phyloP scores from a whole-genome alignment of 2,797 vertebrate species.

The Cichlasoma orientale region DNA sequence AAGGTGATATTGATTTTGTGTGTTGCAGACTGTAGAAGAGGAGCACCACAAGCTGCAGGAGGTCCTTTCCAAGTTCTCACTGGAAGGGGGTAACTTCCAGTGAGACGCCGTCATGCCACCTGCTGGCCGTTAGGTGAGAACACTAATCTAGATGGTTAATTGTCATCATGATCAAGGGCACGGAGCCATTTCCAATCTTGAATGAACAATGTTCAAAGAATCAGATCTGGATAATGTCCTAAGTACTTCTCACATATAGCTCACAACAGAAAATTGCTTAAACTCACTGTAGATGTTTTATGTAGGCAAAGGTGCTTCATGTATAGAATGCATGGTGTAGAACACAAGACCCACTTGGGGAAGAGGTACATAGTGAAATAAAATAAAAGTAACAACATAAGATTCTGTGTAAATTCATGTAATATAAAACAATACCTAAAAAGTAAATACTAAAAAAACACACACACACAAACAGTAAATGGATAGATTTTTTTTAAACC shows the following conservation, averaged over 20 bases:
- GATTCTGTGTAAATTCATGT: too few species aligned
- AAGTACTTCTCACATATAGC: too few species aligned
- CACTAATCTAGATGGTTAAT: not conserved
- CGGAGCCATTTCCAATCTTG: not conserved
- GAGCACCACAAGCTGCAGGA: constrained; percentile 79
- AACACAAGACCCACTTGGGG: too few species aligned
- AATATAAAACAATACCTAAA: not conserved
- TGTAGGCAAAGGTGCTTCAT: too few species aligned
- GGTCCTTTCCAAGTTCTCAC: constrained; percentile 77
- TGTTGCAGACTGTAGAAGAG: constrained; percentile 78
- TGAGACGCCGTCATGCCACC: constrained; percentile 64
- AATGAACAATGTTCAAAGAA: not conserved
- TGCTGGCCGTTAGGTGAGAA: constrained; percentile 69
- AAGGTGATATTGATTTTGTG: constrained; percentile 70
- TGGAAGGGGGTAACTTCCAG: constrained; percentile 75
- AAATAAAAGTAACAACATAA: too few species aligned
- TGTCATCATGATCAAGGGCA: not conserved
- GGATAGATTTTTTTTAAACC: not conserved
- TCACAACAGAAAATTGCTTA: too few species aligned
- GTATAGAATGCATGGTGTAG: too few species aligned
- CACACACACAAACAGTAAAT: not conserved
- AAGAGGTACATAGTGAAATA: too few species aligned
- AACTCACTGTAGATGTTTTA: too few species aligned
- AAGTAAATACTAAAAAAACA: too few species aligned
- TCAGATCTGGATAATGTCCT: not conserved